Base-by-base conservation (phyloP, 2,113 vertebrate species). In the Tragelaphus buxtoni region DNA sequence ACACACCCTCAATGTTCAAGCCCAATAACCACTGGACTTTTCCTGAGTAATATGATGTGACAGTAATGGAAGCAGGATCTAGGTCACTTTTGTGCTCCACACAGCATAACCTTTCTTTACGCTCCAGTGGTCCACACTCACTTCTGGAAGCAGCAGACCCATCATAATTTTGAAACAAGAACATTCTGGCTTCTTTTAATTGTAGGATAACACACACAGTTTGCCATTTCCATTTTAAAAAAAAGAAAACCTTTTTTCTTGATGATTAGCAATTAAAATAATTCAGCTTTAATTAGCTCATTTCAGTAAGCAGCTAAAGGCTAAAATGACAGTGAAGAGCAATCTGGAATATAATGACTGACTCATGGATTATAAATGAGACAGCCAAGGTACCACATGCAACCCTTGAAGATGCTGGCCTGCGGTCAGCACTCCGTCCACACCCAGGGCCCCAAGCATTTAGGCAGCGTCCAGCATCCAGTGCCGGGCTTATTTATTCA, bases 241-340 rank as follows among this genome's bases (percentile, higher is more conserved):
- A 45, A 7, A 65, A 79, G 3, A 32, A n/a, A 80, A 51, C 4
- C 7, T 51, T 94, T 96, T 85, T 95, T 91, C 51, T 86, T 91
- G 45, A 89, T 96, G 83, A 96, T 84, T 94, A 88, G 79, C 95
- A 97, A 97, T 97, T 93, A 87, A 96, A 96, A 95, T 87, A 96
- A 95, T 91, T 96, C 77, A 56, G 60, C 65, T 94, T 97, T 96
- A 97, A 96, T 93, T 93, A 95, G 65, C 65, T 91, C 86, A 80
- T 95, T 97, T 95, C 83, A 77, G 80, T 80, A 88, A 95, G 87
- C 32, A 85, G 49, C 88, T 80, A 83, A 88, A 95, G 86, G 95
- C 90, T 87, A 45, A 85, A 91, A 74, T 81, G 95, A 96, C 92
- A 86, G 91, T 53, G 85, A 94, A 90, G 80, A 95, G 61, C 69